Conservation (phyloP, 2,113 vertebrate genomes). For the Hippoglossus stenolepis region DNA sequence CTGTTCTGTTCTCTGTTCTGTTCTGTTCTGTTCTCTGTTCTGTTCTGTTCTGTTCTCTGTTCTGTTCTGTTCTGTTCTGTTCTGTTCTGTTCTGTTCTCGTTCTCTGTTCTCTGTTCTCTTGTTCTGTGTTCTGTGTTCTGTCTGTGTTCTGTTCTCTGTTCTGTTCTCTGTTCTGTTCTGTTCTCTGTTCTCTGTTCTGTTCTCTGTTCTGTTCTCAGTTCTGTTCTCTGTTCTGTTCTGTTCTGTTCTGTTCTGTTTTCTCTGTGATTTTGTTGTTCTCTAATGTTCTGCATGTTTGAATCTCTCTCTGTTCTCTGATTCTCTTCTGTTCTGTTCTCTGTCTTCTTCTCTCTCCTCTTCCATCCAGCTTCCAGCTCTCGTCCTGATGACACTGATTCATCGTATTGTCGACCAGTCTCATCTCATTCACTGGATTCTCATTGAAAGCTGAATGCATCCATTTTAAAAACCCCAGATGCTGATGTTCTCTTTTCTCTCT, state of each 20-base stretch:
- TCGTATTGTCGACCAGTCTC: neutral
- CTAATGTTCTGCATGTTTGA: neutral
- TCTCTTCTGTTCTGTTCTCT: neutral
- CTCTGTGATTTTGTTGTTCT: neutral
- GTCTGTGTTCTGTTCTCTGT: conserved; percentile 2
- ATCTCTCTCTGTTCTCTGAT: neutral
- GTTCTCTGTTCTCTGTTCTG: too few species aligned
- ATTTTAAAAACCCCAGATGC: neutral
- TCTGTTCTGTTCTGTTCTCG: neutral
- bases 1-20: too few species aligned
- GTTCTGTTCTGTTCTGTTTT: neutral
- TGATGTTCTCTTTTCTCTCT: neutral
- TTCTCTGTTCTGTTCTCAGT: too few species aligned
- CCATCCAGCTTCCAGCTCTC: neutral
- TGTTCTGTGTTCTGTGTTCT: neutral
- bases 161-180: too few species aligned
- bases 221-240: too few species aligned
- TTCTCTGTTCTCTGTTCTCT: conserved; percentile 22
- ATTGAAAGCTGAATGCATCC: neutral
- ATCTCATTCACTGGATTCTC: neutral
- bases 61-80: neutral
- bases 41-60: too few species aligned
- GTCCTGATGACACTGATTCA: neutral
- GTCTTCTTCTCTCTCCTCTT: too few species aligned
- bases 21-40: neutral